Evolutionary conservation across 2,797 vertebrate species (phyloP), one percentile per base, ranked within the genome.

Genomic region (Melanotaenia boesemani): DNA sequence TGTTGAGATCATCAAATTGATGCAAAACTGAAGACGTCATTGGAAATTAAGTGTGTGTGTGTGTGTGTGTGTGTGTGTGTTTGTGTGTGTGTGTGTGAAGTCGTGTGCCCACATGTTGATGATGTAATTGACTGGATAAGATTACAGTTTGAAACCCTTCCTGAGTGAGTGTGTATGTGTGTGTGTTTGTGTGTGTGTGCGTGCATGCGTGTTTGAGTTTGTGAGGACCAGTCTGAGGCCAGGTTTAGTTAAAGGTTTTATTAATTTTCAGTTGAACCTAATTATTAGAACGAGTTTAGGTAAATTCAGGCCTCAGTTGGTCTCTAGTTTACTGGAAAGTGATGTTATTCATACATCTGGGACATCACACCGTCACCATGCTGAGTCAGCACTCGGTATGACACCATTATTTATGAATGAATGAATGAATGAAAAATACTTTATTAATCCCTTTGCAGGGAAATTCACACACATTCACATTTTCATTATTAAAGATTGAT

Each of bases 41-140:
- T 68, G 70, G 44, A 20, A 28, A 56, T 63, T 65, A 56, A 61
- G 56, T 32, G 32, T 34, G 32, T 34, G 32, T 34, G 32, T 34
- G 44, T 61, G 59, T 26, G 59, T 26, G 36, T 56, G 2, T 61
- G 59, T 26, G 59, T 26, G 36, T 56, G 2, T 50, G 22, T 37
- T 57, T 34, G 32, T 34, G 32, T 34, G 32, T 34, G 44, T 61
- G 59, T 26, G 59, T 26, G 36, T 56, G 2, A 5, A 69, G 3
- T 69, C 34, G 8, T 80, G 82, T 81, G 39, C 74, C 46, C 34
- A 41, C 76, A 75, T 4, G 78, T 72, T 26, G 0, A 52, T 81
- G 76, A 77, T 65, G 83, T 79, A 39, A 85, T 55, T 1, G 41
- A 37, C n/a, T 15, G 15, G 58, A 22, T 66, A 57, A 18, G 64